Conservation (phyloP, 2,888 invertebrate species). For the Volucella inanis region DNA sequence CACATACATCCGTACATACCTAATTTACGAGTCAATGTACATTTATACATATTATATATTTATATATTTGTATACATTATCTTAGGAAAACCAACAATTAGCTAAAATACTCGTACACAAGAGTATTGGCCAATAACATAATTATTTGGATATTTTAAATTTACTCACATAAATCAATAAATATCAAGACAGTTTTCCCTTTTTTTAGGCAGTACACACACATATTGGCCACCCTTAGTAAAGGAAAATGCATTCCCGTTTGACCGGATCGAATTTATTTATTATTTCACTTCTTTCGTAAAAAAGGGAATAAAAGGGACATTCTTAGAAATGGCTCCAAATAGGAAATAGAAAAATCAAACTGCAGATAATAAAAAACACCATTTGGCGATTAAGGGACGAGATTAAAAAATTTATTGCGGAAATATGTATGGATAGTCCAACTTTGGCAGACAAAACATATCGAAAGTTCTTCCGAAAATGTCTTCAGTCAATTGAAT, state of each 20-base stretch:
- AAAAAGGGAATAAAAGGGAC: slow-evolving; percentile 52
- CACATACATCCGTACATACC: background rate
- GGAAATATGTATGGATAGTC: slow-evolving; percentile 83
- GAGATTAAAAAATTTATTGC: slow-evolving; percentile 84
- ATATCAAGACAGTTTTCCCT: slow-evolving; percentile 18
- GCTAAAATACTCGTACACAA: slow-evolving; percentile 9
- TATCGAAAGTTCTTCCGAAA: slow-evolving; percentile 67
- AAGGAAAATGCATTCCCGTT: slow-evolving; percentile 61
- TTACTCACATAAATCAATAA: slow-evolving; percentile 59
- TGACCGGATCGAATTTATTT: slow-evolving; percentile 73
- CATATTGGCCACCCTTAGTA: slow-evolving; percentile 42
- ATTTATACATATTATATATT: too few relatives aligned
- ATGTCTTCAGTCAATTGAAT: slow-evolving; percentile 72
- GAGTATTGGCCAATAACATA: background rate
- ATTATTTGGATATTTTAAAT: slow-evolving; percentile 25
- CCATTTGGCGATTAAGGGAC: slow-evolving; percentile 83
- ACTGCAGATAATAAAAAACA: slow-evolving; percentile 81
- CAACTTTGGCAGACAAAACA: slow-evolving; percentile 71
- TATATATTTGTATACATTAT: too few relatives aligned
- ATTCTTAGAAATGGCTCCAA: slow-evolving; percentile 48
- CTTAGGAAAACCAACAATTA: background rate
- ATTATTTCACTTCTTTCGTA: slow-evolving; percentile 53
- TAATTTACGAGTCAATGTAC: too few relatives aligned
- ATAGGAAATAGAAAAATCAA: slow-evolving; percentile 71
- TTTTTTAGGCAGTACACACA: slow-evolving; percentile 6